Evolutionary conservation across 1,140 invertebrate species (phyloP), one percentile per base, ranked within the genome.

Genomic region (Ptiloglossa arizonensis): DNA sequence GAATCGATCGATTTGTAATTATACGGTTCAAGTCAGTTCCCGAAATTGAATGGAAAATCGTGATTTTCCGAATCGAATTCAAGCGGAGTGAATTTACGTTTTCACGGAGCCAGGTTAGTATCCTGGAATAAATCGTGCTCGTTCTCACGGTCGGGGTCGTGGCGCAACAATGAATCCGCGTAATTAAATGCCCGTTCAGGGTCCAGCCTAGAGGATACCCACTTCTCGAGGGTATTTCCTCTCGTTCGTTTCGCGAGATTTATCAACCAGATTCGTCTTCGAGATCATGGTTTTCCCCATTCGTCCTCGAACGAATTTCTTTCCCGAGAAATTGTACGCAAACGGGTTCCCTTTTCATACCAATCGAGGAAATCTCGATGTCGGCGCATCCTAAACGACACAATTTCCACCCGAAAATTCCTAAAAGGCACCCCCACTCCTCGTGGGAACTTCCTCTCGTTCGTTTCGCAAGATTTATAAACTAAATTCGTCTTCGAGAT

Each of bases 111-210:
- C n/a, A 48, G 19, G 64, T 64, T 17, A 13, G 19, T 44, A 22
- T 54, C 44, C 35, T 11, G 3, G 24, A 54, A 17, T 52, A 38
- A 73, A 59, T 69, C 67, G n/a, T 6, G 29, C 48, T 17, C 11
- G 24, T 24, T n/a, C 19, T 11, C 46, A 13, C 19, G 27, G n/a
- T 15, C 54, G 41, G 13, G 8, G 41, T 11, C 8, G 1, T 19
- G 44, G 22, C 69, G 57, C 48, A 83, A 80, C 76, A 62, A 85
- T 81, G 77, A 83, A 85, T 77, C 52, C 68, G 54, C 72, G 52
- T 81, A 81, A 85, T 85, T 83, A 81, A 84, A 84, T 56, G 64
- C 71, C 76, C n/a, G 62, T 60, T 35, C 50, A 63, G 80, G 70
- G 48, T 59, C 52, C 59, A 79, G 68, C 46, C 35, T 41, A 69